Percentiles rank a stretch among this genome's conserved stretches.
Conservation (phyloP, 2,888 invertebrate species). For the Didymodactylos carnosus region DNA sequence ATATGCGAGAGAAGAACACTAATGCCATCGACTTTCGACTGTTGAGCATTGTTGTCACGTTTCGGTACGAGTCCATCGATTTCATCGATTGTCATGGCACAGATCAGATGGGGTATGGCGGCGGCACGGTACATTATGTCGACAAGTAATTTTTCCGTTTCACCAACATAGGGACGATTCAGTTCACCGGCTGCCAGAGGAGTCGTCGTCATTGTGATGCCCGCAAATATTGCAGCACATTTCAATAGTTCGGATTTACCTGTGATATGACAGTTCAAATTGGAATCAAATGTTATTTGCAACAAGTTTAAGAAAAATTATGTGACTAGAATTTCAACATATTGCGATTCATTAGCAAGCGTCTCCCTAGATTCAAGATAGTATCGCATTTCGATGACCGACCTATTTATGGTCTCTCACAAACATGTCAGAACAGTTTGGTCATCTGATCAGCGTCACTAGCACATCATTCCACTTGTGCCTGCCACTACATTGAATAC, state of each 20-base stretch:
- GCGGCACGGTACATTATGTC: neutral
- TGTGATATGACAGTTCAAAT: no score
- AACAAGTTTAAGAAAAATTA: no score
- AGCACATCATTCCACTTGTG: no score
- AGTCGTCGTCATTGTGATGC: neutral
- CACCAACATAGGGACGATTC: neutral
- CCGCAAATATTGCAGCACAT: neutral
- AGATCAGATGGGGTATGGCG: neutral
- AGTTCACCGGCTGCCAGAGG: neutral
- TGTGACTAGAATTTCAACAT: no score
- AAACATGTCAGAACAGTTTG: no score
- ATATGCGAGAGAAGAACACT: neutral
- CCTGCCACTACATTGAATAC: no score
- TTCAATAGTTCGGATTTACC: neutral
- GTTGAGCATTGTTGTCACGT: neutral
- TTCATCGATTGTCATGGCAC: neutral
- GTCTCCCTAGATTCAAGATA: no score
- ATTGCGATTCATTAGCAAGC: no score
- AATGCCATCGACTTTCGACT: neutral
- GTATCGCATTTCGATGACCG: no score
- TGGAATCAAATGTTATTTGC: no score
- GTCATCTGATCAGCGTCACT: no score
- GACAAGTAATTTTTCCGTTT: neutral
- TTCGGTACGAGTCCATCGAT: neutral
- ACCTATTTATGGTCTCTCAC: no score